Percentiles rank a stretch among this genome's conserved stretches.
Conservation (phyloP, 2,113 vertebrate genomes). For the Eidolon helvum region DNA sequence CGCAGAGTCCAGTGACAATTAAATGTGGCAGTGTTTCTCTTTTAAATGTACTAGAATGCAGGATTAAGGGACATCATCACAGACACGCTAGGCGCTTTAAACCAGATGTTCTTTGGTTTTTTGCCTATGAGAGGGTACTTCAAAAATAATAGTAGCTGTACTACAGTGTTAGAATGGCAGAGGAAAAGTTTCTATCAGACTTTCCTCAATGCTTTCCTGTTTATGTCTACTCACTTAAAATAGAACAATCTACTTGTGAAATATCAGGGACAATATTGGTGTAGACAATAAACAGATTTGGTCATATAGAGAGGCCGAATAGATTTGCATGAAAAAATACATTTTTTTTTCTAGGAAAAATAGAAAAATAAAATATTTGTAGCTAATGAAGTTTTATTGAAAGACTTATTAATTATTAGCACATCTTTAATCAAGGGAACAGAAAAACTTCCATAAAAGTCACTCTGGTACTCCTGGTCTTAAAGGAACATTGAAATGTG, state of each 20-base stretch:
- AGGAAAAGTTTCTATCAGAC: conserved; percentile 32
- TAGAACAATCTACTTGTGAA: conserved; percentile 24
- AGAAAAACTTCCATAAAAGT: not conserved
- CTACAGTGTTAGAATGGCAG: not conserved
- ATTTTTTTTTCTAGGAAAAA: not conserved
- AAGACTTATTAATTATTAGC: not conserved
- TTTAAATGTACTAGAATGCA: not conserved
- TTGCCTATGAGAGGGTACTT: not conserved
- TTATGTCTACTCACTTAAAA: conserved; percentile 45
- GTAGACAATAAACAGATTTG: not conserved
- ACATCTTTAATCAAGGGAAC: not conserved
- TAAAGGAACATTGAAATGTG: not conserved
- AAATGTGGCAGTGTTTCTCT: not conserved
- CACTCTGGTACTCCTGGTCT: not conserved
- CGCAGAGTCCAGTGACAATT: not conserved
- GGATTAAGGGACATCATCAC: not conserved
- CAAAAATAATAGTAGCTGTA: not conserved
- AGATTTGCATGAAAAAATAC: not conserved
- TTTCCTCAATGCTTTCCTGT: conserved; percentile 66
- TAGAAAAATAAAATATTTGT: not conserved
- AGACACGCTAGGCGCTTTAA: not conserved
- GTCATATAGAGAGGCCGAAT: not conserved
- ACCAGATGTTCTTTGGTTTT: conserved; percentile 7
- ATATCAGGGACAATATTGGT: not conserved
- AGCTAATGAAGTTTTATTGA: not conserved